Conservation (phyloP, 2,797 vertebrate genomes). For the Melanotaenia trifasciata region DNA sequence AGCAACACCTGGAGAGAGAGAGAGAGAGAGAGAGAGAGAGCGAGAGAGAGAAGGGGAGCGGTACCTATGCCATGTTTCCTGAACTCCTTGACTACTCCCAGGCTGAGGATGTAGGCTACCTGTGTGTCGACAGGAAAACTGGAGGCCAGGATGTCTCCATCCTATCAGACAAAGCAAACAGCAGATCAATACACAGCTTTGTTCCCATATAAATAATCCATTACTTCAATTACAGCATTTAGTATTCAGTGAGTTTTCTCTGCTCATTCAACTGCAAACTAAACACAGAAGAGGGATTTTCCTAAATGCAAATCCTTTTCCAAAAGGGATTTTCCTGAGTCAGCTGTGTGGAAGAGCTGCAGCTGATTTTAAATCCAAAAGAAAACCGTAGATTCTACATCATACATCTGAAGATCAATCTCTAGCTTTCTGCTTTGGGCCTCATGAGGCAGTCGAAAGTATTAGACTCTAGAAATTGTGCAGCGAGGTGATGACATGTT, state of each 20-base stretch:
- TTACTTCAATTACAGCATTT: too few relatives aligned
- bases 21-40: neutral
- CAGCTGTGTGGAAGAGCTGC: neutral
- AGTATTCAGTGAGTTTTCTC: too few relatives aligned
- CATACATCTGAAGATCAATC: too few relatives aligned
- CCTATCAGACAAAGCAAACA: conserved; percentile 74
- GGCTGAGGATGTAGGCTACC: conserved; percentile 97
- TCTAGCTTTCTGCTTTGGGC: too few relatives aligned
- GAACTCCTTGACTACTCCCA: conserved; percentile 98
- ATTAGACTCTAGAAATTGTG: neutral
- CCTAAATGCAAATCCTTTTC: conserved; percentile 33
- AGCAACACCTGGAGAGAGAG: neutral
- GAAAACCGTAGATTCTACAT: neutral
- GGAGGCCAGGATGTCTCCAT: conserved; percentile 98
- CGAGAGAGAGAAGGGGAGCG: neutral
- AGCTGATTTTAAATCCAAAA: neutral
- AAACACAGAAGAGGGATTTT: neutral
- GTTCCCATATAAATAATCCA: too few relatives aligned
- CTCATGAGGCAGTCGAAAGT: neutral
- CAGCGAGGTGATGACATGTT: too few relatives aligned
- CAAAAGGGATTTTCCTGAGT: neutral
- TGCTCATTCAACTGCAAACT: conserved; percentile 18
- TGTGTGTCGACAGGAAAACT: conserved; percentile 96
- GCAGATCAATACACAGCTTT: neutral
- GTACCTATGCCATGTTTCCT: conserved; percentile 98